Evolutionary conservation across 2,888 invertebrate genomes (phyloP), one percentile per base, ranked within the genome.

Genomic region (Amphipyra tragopoginis): DNA sequence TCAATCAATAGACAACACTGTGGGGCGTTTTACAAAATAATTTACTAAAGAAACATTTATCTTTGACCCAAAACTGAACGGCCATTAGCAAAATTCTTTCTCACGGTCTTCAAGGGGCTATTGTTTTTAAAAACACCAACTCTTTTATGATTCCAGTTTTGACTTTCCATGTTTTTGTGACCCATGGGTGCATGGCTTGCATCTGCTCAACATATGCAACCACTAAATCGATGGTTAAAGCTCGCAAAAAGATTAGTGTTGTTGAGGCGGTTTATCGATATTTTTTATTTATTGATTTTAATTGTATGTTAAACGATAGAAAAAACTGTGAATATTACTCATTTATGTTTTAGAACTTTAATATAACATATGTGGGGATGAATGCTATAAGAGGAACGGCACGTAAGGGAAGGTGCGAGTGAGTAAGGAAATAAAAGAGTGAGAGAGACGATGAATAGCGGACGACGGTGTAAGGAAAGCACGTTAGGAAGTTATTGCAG

Each of bases 171-270:
- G 83, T 84, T 82, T 86, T 88, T 81, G 74, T 80, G 83, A 72
- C 70, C 83, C 82, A 74, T 80, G 84, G 85, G 82, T 83, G 72
- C 76, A 81, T 71, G 67, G 75, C 72, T 79, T 89, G 86, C 93
- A 94, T 93, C 92, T 93, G 93, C 79, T 84, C 77, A 77, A 85
- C 93, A 93, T 83, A 85, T 94, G 93, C 88, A 87, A 83, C 87
- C 87, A 84, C 85, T 86, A 86, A 89, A 81, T 83, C 86, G 87
- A 87, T 87, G 83, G 88, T 87, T 88, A 83, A 86, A 86, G 80
- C 88, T 90, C 73, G 91, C 92, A 87, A 91, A 90, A 89, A 86
- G 78, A 70, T 66, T 85, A 87, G 87, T 78, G 91, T 63, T 84
- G 88, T 50, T 29, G 40, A 33, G 3, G 5, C 38, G 0, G 10